Percentiles rank a stretch among this genome's conserved stretches.
These are phyloP conservation scores for Calliopum simillimum DNA, from an alignment of 2,888 invertebrate species.

Conservation along the genomic window DNA sequence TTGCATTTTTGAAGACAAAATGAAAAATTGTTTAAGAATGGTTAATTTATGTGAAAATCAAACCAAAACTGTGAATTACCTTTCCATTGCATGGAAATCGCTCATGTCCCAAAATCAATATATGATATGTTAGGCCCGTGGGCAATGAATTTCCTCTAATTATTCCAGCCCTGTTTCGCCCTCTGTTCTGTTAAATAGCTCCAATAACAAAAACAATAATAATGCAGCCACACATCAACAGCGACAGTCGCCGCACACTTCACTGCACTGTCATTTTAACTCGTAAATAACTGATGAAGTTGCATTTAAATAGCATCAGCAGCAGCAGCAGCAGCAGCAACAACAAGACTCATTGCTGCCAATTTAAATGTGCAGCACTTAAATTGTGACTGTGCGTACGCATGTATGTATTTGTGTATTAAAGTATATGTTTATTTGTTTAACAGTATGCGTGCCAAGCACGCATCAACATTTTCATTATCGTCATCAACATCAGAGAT, in stretches of 20 bases:
- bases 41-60: too few relatives aligned
- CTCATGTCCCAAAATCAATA: too few relatives aligned
- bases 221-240: not conserved
- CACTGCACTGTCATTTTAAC: conserved; percentile 63
- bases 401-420: conserved; percentile 8
- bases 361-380: conserved; percentile 15
- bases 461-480: conserved; percentile 8
- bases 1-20: too few relatives aligned
- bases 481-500: not conserved
- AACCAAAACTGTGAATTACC: too few relatives aligned
- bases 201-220: not conserved
- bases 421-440: conserved; percentile 6
- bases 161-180: not conserved
- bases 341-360: conserved; percentile 7
- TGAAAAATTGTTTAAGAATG: too few relatives aligned
- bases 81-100: too few relatives aligned
- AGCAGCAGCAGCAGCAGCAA: conserved; percentile 5
- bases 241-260: conserved; percentile 45
- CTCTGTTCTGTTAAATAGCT: too few relatives aligned
- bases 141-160: too few relatives aligned
- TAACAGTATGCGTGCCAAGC: conserved; percentile 1
- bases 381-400: conserved; percentile 13
- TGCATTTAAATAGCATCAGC: conserved; percentile 55
- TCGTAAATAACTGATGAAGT: conserved; percentile 39
- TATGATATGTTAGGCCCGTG: too few relatives aligned